Evolutionary conservation across 2,888 invertebrate genomes (phyloP), one percentile per base, ranked within the genome.

Genomic region (Tholera decimalis): DNA sequence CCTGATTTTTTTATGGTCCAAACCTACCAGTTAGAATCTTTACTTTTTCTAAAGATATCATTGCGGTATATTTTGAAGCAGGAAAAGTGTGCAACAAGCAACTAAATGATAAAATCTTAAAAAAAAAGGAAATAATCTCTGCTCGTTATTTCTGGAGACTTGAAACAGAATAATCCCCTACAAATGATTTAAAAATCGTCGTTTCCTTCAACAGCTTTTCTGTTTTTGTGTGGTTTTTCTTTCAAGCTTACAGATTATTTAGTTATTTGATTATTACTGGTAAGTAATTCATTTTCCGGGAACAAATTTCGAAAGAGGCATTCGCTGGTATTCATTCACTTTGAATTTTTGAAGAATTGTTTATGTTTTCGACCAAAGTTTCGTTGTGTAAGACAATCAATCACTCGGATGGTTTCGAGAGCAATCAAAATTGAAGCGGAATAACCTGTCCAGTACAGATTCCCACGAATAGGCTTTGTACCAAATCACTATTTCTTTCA

Each of bases 371-470:
- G 24, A 41, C 13, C 5, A 28, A 15, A 20, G n/a, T 33, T 28
- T 33, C 18, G 5, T 28, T 30, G 15, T 11, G 18, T 8, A n/a
- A 44, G 18, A 41, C 41, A 28, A 55, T 50, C 41, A 62, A 75
- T 62, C 44, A 55, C 30, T 1, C 13, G 41, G 30, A 24, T 24
- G 30, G 39, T 46, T 51, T 20, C 26, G 69, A 50, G 44, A 44
- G 49, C 57, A 54, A 73, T 73, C 70, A 58, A 62, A 75, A 50
- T 43, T 35, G 41, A 37, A 39, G 18, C 33, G 39, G 9, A 26
- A 73, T 55, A 37, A 62, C 70, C 76, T 62, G 76, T 73, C 76
- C 26, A 41, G 44, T 37, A 6, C 61, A 73, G 67, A 55, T 18
- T 18, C 15, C 15, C 44, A 22, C 22, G 18, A 3, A 22, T 28